Base-by-base conservation (phyloP, 2,113 vertebrate species). In the Clarias macrocephalus region DNA sequence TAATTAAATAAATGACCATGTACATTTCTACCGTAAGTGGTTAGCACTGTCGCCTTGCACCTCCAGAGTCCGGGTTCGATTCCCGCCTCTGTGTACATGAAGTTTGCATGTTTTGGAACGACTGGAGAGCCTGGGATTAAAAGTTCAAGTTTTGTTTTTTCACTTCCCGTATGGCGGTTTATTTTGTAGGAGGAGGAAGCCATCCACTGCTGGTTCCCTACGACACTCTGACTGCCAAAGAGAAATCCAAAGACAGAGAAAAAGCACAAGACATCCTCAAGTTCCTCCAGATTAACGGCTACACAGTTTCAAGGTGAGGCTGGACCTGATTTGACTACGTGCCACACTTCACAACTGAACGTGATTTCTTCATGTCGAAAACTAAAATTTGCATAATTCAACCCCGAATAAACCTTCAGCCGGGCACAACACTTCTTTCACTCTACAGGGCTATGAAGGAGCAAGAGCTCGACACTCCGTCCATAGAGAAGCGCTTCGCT, bases 221-320 rank as follows among this genome's bases (percentile, higher is more conserved):
- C 5, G 98, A 99, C 86, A 99, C 97, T 0, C 91, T 99, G 88
- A 99, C 98, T 63, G 98, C 98, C 92, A 99, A 98, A 95, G 98
- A 99, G 93, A 99, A 99, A 94, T 97, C 96, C 87, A 98, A 96
- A 91, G 98, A 99, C 90, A 93, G 97, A 92, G 97, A 98, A 88
- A 99, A 97, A 93, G 97, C 98, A 33, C 97, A 99, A 89, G 98
- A 99, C 90, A 97, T 99, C 90, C 95, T 99, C 85, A 99, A 99
- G 92, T 99, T 98, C 92, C 92, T 99, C 6, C 98, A 99, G 93
- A 98, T 99, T 88, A 99, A 97, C 9, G 97, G 97, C 63, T 99
- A 99, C 86, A 95, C 93, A 6, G 97, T 97, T 12, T 97, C 97
- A 87, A 97, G 98, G 98, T 99, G 94, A 91, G 48, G 8, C 48